Conservation (phyloP, 2,888 invertebrate species). For the Serrognathus titanus region DNA sequence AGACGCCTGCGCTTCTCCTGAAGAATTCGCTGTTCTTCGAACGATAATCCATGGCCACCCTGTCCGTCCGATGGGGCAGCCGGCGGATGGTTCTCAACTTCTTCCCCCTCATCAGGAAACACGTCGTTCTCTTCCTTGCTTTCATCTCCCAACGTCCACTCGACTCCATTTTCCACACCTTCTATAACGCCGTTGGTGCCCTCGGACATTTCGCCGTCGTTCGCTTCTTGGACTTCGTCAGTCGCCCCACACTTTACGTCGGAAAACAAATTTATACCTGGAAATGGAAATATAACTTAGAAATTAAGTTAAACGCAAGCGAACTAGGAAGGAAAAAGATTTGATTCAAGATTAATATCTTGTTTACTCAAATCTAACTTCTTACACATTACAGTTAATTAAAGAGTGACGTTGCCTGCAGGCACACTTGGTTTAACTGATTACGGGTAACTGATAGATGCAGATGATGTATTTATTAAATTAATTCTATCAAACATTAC, state of each 20-base stretch:
- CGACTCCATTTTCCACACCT: slow-evolving; percentile 28
- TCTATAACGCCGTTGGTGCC: slow-evolving; percentile 41
- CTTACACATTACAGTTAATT: no score
- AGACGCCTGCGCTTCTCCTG: slow-evolving; percentile 40
- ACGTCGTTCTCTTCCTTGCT: slow-evolving; percentile 47
- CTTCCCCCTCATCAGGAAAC: slow-evolving; percentile 49
- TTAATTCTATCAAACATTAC: no score
- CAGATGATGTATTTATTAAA: no score
- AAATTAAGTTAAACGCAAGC: no score
- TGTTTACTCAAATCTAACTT: no score
- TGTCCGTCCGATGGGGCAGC: slow-evolving; percentile 48
- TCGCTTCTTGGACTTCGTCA: slow-evolving; percentile 34
- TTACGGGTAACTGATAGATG: no score
- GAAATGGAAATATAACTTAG: no score
- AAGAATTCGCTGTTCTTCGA: slow-evolving; percentile 35
- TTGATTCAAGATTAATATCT: no score
- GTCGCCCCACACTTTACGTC: background rate
- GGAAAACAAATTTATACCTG: background rate
- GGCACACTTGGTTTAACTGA: no score
- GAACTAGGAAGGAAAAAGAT: no score
- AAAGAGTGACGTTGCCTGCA: no score
- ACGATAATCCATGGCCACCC: slow-evolving; percentile 34
- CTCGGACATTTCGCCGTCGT: slow-evolving; percentile 53
- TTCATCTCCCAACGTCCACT: slow-evolving; percentile 40
- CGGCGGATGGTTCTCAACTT: slow-evolving; percentile 39